phyloP scores from a whole-genome alignment of 2,888 invertebrate genomes.

The Philonicus albiceps region DNA sequence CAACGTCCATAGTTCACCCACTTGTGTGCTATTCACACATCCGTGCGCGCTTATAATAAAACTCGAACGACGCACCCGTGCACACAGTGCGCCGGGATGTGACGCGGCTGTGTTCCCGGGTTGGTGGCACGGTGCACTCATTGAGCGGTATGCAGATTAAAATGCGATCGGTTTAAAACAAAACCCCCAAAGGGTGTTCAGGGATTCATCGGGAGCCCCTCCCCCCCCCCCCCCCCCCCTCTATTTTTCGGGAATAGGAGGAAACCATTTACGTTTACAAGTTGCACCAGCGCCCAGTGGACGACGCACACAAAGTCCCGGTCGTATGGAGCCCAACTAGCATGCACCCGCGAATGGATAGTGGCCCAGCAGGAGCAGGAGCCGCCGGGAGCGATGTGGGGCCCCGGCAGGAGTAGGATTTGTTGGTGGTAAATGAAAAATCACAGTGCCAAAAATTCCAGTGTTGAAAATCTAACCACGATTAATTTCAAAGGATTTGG shows the following conservation, averaged over 20 bases:
- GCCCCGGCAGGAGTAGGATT: conserved; percentile 1
- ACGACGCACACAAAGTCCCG: neutral
- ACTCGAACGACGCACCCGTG: neutral
- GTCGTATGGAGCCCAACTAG: neutral
- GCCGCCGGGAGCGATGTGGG: neutral
- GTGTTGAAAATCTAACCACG: conserved; percentile 51
- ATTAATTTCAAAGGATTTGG: conserved; percentile 50
- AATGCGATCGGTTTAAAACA: conserved; percentile 48
- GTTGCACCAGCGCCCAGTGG: neutral
- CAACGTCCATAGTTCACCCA: conserved; percentile 45
- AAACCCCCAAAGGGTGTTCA: conserved; percentile 46
- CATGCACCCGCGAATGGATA: neutral
- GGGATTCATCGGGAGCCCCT: conserved; percentile 33
- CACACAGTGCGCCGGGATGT: neutral
- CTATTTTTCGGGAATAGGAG: no score
- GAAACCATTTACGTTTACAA: conserved; percentile 26
- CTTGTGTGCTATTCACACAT: conserved; percentile 34
- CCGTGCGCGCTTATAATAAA: conserved; percentile 28
- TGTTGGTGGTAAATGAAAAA: conserved; percentile 48
- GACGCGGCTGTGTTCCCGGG: neutral
- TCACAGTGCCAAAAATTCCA: conserved; percentile 49
- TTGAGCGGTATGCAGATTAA: conserved; percentile 45
- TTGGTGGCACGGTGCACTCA: neutral
- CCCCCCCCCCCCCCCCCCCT: no score
- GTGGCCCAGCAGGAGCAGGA: neutral